Percentiles rank a stretch among this genome's conserved stretches.
Evolutionary conservation across 2,113 vertebrate genomes (phyloP).

Genomic region (Eudorcas thomsonii): DNA sequence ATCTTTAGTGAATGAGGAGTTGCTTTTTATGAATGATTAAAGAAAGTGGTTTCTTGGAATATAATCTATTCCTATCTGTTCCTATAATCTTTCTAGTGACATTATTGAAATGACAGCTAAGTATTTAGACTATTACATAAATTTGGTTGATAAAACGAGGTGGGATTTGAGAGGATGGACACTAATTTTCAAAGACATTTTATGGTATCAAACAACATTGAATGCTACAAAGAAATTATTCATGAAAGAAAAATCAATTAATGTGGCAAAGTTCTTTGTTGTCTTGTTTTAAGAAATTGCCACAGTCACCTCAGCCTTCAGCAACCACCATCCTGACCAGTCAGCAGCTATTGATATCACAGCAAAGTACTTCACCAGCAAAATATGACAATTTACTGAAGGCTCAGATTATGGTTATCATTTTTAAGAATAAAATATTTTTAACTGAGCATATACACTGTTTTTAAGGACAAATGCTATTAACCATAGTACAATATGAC

Average conservation of each 20-base stretch:
- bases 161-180: neutral
- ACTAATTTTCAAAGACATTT: neutral
- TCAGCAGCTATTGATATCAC: neutral
- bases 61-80: neutral
- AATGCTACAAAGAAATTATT: neutral
- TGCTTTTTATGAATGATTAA: neutral
- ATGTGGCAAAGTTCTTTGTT: neutral
- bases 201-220: neutral
- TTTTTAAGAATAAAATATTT: neutral
- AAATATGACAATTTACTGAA: neutral
- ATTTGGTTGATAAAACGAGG: neutral
- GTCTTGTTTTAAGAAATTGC: neutral
- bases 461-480: neutral
- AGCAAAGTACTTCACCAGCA: neutral
- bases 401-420: neutral
- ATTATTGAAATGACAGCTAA: neutral
- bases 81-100: neutral
- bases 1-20: neutral
- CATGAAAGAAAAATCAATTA: neutral
- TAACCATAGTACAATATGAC: neutral
- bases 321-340: neutral
- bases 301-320: neutral
- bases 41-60: neutral
- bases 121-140: neutral
- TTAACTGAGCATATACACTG: neutral